Evolutionary conservation across 2,113 vertebrate genomes (phyloP).

Genomic region (Uria lomvia): DNA sequence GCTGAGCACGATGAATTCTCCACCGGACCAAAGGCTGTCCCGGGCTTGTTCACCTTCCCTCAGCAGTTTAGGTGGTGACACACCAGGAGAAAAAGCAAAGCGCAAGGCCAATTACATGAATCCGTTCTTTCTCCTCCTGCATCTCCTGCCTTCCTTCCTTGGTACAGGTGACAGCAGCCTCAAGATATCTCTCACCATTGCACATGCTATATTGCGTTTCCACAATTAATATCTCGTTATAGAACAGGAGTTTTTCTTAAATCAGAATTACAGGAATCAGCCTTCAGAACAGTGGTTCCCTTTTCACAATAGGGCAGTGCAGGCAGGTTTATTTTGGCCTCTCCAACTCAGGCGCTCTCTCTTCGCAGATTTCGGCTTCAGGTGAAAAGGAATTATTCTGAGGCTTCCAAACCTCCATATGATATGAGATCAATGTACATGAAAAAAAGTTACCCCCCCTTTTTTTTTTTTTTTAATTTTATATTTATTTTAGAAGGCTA

Average conservation of each 20-base stretch:
- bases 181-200: not conserved
- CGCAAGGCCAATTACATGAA: not conserved
- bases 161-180: not conserved
- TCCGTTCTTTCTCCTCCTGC: not conserved
- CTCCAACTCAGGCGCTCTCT: not conserved
- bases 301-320: not conserved
- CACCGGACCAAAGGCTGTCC: not conserved
- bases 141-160: not conserved
- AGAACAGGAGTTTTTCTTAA: not conserved
- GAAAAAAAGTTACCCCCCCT: not conserved
- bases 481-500: not conserved
- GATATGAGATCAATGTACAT: not conserved
- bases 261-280: not conserved
- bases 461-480: not conserved
- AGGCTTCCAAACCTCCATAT: not conserved
- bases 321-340: conserved; percentile 10
- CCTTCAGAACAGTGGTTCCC: not conserved
- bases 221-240: not conserved
- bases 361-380: not conserved
- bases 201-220: not conserved
- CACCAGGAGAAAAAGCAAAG: not conserved
- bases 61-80: not conserved
- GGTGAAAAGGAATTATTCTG: conserved; percentile 21
- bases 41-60: not conserved
- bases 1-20: fast-evolving